Conservation (phyloP, 53 echinoderm and acorn worm genomes). For the Echinometra lucunter region DNA sequence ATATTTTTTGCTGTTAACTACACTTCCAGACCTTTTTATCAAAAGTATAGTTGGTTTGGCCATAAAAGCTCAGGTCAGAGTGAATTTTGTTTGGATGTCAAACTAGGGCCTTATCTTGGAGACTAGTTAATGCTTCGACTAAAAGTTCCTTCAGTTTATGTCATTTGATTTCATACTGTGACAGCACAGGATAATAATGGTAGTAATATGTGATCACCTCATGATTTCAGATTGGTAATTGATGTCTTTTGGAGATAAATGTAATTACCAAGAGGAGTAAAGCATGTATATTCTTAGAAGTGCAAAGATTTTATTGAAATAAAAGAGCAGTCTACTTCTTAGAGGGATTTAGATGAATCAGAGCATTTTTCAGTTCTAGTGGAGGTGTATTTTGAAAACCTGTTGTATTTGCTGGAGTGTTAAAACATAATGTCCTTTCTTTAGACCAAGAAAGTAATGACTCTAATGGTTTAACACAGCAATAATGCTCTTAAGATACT, state of each 20-base stretch:
- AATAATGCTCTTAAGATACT: too few species aligned
- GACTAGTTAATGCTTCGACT: neutral
- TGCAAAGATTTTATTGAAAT: neutral
- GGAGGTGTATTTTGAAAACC: too few species aligned
- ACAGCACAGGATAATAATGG: neutral
- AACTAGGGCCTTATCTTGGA: neutral
- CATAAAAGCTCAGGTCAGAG: neutral
- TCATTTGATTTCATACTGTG: neutral
- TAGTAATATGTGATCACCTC: neutral
- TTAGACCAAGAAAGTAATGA: too few species aligned
- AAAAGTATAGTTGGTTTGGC: too few species aligned
- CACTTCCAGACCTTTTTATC: too few species aligned
- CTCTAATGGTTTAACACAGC: too few species aligned
- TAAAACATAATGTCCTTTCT: too few species aligned
- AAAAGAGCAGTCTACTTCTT: too few species aligned
- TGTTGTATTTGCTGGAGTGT: too few species aligned
- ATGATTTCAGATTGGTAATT: neutral
- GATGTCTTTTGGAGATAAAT: neutral
- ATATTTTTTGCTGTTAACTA: neutral
- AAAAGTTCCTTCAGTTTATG: neutral
- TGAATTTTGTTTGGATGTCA: neutral
- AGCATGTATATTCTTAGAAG: neutral
- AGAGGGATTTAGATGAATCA: too few species aligned
- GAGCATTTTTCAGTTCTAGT: too few species aligned
- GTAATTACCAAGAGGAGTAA: neutral